Conservation (phyloP, 2,113 vertebrate species). For the Bostrychus sinensis region DNA sequence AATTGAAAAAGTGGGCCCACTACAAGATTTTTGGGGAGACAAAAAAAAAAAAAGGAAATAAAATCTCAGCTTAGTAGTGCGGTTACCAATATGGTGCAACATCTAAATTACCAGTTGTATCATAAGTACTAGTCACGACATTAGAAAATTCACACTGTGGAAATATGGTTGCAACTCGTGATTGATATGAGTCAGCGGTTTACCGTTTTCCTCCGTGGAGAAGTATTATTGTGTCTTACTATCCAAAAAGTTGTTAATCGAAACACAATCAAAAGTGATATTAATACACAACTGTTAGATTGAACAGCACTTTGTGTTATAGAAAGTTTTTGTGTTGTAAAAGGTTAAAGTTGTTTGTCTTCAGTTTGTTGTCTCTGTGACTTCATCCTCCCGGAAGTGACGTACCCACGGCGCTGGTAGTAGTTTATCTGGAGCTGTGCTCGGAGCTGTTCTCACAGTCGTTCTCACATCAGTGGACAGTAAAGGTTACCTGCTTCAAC, state of each 20-base stretch:
- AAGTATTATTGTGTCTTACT: no score
- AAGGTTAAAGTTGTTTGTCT: neutral
- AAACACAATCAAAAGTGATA: no score
- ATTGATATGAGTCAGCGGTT: neutral
- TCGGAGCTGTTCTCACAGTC: neutral
- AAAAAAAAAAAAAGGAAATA: neutral
- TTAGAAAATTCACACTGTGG: neutral
- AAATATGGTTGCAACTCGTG: neutral
- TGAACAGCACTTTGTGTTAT: no score
- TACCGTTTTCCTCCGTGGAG: no score
- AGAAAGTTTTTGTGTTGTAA: no score
- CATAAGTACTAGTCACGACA: neutral
- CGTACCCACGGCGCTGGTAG: neutral
- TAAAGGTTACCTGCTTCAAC: conserved; percentile 87
- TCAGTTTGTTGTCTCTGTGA: neutral
- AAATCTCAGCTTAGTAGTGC: no score
- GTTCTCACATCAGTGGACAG: conserved; percentile 48
- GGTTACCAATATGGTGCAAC: no score
- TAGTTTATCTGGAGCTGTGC: neutral
- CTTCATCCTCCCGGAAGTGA: conserved; percentile 17
- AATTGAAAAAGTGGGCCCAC: no score
- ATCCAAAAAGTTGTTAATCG: no score
- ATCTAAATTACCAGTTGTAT: neutral
- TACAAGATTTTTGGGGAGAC: no score
- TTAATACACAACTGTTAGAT: no score